Evolutionary conservation across 2,113 vertebrate species (phyloP).

Genomic region (Zosterops japonicus): DNA sequence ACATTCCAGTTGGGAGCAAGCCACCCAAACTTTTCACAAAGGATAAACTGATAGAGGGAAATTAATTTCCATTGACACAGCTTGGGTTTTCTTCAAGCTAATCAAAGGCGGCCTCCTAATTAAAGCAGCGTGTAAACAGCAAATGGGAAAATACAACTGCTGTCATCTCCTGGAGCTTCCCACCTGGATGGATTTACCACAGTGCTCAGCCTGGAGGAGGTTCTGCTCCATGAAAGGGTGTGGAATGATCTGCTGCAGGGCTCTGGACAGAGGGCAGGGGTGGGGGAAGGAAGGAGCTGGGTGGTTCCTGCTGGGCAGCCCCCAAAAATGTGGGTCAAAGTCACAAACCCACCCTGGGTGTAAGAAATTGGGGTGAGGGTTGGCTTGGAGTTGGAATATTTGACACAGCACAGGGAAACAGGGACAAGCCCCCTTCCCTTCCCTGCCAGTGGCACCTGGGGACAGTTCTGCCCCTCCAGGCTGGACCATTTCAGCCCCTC

Average conservation of each 20-base stretch:
- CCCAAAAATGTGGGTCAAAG: neutral
- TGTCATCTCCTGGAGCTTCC: neutral
- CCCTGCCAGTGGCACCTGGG: neutral
- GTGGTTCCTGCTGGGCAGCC: neutral
- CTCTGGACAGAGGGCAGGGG: neutral
- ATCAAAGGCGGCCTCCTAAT: neutral
- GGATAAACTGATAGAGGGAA: neutral
- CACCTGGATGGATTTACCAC: neutral
- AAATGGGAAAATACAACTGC: neutral
- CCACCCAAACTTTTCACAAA: neutral
- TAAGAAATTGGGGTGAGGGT: rapidly evolving
- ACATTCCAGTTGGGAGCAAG: neutral
- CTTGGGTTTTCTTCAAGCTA: neutral
- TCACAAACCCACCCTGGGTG: neutral
- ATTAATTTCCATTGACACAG: neutral
- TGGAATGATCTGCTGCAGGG: neutral
- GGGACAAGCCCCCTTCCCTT: neutral
- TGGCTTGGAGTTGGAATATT: neutral
- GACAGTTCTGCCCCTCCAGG: neutral
- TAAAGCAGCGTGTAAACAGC: neutral
- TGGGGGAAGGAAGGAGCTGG: neutral
- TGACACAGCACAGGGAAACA: neutral
- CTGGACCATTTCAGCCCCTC: neutral
- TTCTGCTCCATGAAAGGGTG: neutral
- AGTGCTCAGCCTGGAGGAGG: neutral